phyloP scores from a whole-genome alignment of 2,797 vertebrate genomes.

The Sebastiscus albofasciatus region DNA sequence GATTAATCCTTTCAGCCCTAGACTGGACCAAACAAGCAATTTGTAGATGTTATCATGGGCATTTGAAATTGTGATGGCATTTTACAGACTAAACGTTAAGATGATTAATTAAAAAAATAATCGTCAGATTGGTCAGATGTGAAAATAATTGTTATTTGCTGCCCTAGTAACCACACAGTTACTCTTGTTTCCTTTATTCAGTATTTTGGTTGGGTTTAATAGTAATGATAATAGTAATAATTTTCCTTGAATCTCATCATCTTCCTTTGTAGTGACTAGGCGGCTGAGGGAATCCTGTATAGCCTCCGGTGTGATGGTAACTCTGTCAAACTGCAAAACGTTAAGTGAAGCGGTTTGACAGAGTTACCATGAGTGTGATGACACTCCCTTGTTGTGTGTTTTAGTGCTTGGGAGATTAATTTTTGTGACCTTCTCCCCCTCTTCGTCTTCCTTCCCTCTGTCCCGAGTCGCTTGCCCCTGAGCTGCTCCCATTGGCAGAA shows the following conservation, averaged over 20 bases:
- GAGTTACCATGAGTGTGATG: conserved; percentile 3
- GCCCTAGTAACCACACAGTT: background rate
- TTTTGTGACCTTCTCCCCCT: conserved; percentile 49
- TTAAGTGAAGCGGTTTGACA: conserved; percentile 12
- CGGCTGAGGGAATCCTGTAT: background rate
- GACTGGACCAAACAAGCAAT: background rate
- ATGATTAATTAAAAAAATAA: background rate
- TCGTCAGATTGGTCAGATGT: background rate
- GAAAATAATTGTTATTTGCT: background rate
- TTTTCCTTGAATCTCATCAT: background rate
- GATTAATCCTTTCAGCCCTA: no score
- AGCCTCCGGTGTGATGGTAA: conserved; percentile 14
- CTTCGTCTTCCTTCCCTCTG: conserved; percentile 28
- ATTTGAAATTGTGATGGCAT: background rate
- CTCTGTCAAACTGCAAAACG: conserved; percentile 38
- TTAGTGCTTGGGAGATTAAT: conserved; percentile 34
- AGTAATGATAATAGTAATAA: background rate
- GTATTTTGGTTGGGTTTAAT: background rate
- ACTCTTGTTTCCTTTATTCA: background rate
- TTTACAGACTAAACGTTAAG: background rate
- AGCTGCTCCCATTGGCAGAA: conserved; percentile 65
- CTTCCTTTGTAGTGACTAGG: background rate
- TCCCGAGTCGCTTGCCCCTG: conserved; percentile 38
- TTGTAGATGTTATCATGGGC: background rate
- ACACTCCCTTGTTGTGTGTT: conserved; percentile 35